Base-by-base conservation (phyloP, 2,113 vertebrate genomes). In the Cyanocitta stelleri region DNA sequence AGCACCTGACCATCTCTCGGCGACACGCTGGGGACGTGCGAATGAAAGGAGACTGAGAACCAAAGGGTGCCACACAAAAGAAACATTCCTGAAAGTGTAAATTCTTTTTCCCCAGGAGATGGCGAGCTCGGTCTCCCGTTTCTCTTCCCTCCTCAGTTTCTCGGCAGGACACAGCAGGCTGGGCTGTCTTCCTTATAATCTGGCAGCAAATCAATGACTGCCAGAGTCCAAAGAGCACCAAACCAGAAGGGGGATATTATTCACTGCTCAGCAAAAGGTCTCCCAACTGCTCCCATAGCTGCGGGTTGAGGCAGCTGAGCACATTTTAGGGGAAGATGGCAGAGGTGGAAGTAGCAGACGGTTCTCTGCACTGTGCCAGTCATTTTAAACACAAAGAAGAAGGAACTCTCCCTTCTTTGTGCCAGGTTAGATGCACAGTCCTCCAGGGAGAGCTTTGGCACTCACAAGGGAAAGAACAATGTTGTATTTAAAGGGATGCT, bases 91-190 rank as follows among this genome's bases (percentile, higher is more conserved):
- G 71, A 44, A 33, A 33, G 43, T 1, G 2, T 59, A 16, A 26
- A 16, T 35, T 7, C 55, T 37, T 80, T 91, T 93, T 54, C 4
- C 59, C 96, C 97, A 95, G 96, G 68, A 97, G 97, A 73, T 96
- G 97, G 96, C 90, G 93, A 87, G 58, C 95, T 91, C 80, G 91
- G 64, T 59, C 84, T 96, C 95, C 67, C 27, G 2, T 59, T 92
- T 33, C 77, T 37, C 5, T 41, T 64, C 33, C 49, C 43, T 41
- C 27, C 5, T 12, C 46, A 12, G 79, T 37, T 54, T 64, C 49
- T 41, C 5, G 7, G 23, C 46, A n/a, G 67, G 33, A 30, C 49
- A 14, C 49, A 10, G 16, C 39, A 39, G 82, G 1, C 26, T 12
- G 72, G 41, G 79, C 61, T 39, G 24, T 16, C 9, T 32, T 37